phyloP scores from a whole-genome alignment of 53 echinoderm and acorn worm species.

The Echinometra lucunter region DNA sequence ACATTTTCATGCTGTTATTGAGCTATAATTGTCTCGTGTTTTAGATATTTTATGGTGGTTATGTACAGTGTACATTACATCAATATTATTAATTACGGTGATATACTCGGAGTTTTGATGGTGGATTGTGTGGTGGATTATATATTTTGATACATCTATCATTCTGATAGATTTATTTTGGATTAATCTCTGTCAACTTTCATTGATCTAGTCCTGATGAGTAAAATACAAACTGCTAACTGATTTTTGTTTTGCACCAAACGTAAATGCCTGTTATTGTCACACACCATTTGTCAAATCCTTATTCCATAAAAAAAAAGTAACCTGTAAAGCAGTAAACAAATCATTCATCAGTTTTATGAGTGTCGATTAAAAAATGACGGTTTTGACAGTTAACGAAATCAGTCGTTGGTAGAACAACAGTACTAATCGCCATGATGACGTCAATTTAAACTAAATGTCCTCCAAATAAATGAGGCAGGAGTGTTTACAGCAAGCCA shows the following conservation, averaged over 20 bases:
- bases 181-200: background rate
- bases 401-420: background rate
- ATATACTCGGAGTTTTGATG: background rate
- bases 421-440: background rate
- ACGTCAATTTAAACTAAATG: background rate
- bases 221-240: background rate
- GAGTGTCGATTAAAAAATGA: background rate
- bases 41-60: background rate
- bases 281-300: background rate
- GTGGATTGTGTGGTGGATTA: background rate
- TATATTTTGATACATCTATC: background rate
- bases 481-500: background rate
- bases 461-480: slow-evolving; percentile 3
- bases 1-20: background rate
- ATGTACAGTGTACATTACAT: background rate
- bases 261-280: background rate
- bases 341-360: background rate
- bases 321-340: background rate
- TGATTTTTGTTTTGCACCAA: background rate
- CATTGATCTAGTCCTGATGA: background rate
- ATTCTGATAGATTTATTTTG: background rate
- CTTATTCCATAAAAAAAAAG: background rate
- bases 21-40: background rate
- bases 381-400: background rate
- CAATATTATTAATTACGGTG: background rate